These are phyloP conservation scores for Ptyas mucosa DNA, from an alignment of 2,113 vertebrate genomes.

Conservation along the genomic window DNA sequence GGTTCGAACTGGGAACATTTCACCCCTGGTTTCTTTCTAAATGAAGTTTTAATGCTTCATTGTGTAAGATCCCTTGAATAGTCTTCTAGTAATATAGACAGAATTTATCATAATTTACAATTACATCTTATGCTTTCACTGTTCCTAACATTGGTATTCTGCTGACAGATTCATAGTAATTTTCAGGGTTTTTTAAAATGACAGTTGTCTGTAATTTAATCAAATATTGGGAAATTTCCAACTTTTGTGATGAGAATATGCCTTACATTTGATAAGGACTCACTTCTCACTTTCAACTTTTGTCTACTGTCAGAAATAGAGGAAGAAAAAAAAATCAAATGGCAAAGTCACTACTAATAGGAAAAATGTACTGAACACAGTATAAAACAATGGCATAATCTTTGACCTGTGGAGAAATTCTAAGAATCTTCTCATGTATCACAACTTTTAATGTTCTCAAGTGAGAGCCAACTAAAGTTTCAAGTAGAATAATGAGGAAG, in stretches of 20 bases:
- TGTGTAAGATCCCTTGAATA: background rate
- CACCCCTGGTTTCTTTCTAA: background rate
- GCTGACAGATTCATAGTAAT: background rate
- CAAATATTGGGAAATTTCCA: background rate
- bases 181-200: background rate
- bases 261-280: background rate
- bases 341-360: background rate
- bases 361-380: background rate
- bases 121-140: background rate
- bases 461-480: background rate
- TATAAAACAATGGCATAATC: background rate
- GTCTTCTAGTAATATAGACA: background rate
- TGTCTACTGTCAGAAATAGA: background rate
- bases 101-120: background rate
- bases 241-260: background rate
- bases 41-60: background rate
- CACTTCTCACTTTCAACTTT: background rate
- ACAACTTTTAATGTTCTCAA: background rate
- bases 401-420: background rate
- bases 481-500: constrained; percentile 1
- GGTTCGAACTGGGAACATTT: too few species aligned
- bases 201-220: background rate
- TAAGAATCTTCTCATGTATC: background rate
- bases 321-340: background rate
- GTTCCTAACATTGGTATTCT: background rate